A percentile compares a stretch with the other conserved stretches of the same genome.
Evolutionary conservation across 2,797 vertebrate species (phyloP).

Genomic region (Gymnoscopelus microlampas): DNA sequence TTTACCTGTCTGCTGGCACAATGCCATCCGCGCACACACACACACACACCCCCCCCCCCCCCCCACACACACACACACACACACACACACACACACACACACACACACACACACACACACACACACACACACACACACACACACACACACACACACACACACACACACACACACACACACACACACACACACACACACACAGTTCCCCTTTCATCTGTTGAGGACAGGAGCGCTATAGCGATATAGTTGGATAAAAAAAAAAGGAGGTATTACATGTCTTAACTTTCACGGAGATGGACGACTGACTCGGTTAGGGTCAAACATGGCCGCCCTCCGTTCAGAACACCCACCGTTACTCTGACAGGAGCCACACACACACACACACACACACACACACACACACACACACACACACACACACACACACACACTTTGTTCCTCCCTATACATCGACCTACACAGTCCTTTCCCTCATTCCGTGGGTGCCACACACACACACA

Average conservation of each 20-base stretch:
- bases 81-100: conserved; percentile 12
- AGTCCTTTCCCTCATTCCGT: too few species aligned
- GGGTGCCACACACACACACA: not conserved
- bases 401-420: conserved; percentile 1
- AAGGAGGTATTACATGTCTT: conserved; percentile 32
- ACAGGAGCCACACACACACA: conserved; percentile 24
- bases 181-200: conserved; percentile 12
- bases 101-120: conserved; percentile 12
- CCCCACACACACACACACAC: conserved; percentile 15
- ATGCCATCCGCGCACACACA: conserved; percentile 47
- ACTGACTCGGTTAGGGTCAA: conserved; percentile 58
- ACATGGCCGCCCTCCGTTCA: conserved; percentile 60
- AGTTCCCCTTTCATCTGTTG: conserved; percentile 54
- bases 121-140: conserved; percentile 27
- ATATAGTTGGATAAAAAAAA: conserved; percentile 7
- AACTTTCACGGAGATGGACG: conserved; percentile 48
- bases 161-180: conserved; percentile 11
- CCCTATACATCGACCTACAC: too few species aligned
- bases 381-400: conserved; percentile 3
- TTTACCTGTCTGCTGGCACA: conserved; percentile 74
- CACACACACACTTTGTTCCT: too few species aligned
- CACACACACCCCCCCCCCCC: too few species aligned
- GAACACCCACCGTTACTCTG: conserved; percentile 54
- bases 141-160: conserved; percentile 6
- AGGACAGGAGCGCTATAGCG: conserved; percentile 5